Conservation (phyloP, 2,113 vertebrate genomes). For the Tonatia bakeri region DNA sequence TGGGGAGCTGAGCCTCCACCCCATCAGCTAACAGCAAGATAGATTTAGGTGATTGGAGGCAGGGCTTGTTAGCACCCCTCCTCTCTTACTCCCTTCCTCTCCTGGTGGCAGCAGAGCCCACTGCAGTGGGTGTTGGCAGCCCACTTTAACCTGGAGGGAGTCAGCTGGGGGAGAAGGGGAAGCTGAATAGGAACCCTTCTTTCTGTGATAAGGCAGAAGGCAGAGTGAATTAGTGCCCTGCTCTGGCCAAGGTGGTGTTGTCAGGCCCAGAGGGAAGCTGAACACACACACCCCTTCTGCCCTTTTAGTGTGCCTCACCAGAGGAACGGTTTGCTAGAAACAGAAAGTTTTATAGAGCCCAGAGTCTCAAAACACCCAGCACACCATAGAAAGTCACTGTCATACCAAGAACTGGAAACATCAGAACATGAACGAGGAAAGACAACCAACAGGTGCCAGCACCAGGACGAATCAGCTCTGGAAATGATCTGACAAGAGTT, state of each 20-base stretch:
- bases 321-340: background rate
- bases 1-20: background rate
- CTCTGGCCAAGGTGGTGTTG: background rate
- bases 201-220: background rate
- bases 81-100: background rate
- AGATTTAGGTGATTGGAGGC: background rate
- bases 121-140: background rate
- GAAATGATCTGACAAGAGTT: background rate
- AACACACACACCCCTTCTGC: background rate
- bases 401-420: background rate
- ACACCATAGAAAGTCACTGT: background rate
- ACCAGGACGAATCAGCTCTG: background rate
- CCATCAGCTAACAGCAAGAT: background rate
- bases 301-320: background rate
- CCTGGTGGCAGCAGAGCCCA: background rate
- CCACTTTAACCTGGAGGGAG: background rate
- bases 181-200: background rate
- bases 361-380: background rate
- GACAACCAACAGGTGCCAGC: background rate
- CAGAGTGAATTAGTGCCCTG: background rate
- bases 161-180: background rate
- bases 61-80: background rate
- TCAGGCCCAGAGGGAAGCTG: background rate
- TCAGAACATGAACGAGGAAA: background rate
- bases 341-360: background rate